A percentile compares a stretch with the other conserved stretches of the same genome.
These are phyloP conservation scores for Andricus curvator DNA, from an alignment of 2,888 invertebrate species.

Conservation along the genomic window DNA sequence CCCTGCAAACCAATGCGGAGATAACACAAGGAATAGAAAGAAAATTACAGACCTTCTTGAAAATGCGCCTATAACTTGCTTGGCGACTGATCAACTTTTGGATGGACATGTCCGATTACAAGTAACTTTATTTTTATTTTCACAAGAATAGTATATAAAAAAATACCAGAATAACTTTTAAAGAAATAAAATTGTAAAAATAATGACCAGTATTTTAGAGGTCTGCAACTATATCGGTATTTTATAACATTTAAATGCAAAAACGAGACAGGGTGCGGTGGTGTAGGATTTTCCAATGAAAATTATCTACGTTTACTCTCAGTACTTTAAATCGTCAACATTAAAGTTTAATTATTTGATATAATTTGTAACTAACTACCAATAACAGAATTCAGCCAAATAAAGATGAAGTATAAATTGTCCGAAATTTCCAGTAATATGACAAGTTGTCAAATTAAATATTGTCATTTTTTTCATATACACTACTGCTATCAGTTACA, in stretches of 20 bases:
- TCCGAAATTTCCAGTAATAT: not conserved
- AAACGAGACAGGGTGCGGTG: not conserved
- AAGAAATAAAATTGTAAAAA: not conserved
- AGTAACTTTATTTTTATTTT: not conserved
- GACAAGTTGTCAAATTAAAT: not conserved
- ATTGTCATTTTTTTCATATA: not conserved
- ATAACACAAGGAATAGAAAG: not conserved
- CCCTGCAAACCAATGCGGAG: not conserved
- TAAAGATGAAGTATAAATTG: not conserved
- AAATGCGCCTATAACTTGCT: constrained; percentile 60
- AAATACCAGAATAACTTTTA: not conserved
- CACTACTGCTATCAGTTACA: too few species aligned
- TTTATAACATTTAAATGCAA: not conserved
- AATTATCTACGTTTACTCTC: not conserved
- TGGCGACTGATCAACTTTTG: constrained; percentile 32
- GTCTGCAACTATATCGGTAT: not conserved
- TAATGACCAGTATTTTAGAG: not conserved
- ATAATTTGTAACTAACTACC: not conserved
- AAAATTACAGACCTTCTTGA: constrained; percentile 51
- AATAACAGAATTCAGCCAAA: not conserved
- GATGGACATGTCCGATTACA: not conserved
- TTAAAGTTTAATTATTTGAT: not conserved
- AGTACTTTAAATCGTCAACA: not conserved
- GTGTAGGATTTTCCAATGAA: not conserved
- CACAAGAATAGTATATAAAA: not conserved